phyloP scores from a whole-genome alignment of 2,113 vertebrate genomes.

The Hemiscyllium ocellatum region DNA sequence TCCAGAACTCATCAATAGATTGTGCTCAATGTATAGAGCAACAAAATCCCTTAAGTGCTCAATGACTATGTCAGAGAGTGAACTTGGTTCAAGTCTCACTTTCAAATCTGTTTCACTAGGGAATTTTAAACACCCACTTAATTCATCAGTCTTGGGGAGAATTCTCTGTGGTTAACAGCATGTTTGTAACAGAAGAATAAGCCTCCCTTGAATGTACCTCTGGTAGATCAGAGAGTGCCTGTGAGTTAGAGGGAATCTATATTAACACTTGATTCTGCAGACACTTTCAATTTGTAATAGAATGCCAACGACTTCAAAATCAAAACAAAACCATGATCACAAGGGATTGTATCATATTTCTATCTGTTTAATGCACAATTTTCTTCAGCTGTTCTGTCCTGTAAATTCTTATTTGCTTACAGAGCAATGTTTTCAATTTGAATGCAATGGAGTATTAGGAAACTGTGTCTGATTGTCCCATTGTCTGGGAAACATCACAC shows the following conservation, averaged over 20 bases:
- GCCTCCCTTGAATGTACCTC: neutral
- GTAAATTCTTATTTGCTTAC: neutral
- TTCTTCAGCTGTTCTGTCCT: neutral
- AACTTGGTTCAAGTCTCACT: no score
- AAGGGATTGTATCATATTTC: neutral
- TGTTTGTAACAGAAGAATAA: neutral
- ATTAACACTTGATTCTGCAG: neutral
- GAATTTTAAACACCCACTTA: neutral
- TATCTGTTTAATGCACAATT: neutral
- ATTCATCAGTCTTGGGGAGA: neutral
- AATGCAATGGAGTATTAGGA: neutral
- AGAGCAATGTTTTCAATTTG: neutral
- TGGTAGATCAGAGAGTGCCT: neutral
- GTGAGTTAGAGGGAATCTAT: neutral
- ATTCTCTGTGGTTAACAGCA: no score
- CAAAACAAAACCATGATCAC: neutral
- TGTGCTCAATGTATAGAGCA: neutral
- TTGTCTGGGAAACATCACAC: neutral
- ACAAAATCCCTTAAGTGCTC: neutral
- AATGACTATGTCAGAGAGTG: neutral
- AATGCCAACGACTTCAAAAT: neutral
- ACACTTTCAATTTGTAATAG: neutral
- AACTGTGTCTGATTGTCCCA: neutral
- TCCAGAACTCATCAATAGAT: neutral
- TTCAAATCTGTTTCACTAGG: neutral